A percentile compares a stretch with the other conserved stretches of the same genome.
Evolutionary conservation across 2,888 invertebrate species (phyloP).

Genomic region (Aleiodes leptofemur): DNA sequence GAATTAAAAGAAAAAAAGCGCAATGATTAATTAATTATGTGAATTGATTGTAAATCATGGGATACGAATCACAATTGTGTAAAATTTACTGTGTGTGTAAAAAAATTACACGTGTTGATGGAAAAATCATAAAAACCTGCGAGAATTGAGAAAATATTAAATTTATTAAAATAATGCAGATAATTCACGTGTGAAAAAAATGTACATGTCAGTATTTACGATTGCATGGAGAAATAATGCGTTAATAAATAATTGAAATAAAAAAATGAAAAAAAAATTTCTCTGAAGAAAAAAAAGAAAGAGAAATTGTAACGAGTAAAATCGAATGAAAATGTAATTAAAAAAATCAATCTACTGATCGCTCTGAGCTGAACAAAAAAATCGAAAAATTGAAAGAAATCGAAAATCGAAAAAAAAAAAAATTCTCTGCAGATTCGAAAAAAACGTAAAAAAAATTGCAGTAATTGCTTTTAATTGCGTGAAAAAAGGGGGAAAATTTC

Average conservation of each 20-base stretch:
- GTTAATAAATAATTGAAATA: constrained; percentile 45
- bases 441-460: background rate
- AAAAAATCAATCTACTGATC: constrained; percentile 29
- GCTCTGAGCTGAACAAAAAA: constrained; percentile 8
- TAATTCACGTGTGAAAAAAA: constrained; percentile 50
- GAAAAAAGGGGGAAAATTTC: constrained; percentile 44
- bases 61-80: constrained; percentile 33
- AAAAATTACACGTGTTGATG: background rate
- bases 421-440: background rate
- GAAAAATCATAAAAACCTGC: constrained; percentile 18
- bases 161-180: constrained; percentile 38
- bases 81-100: constrained; percentile 16
- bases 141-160: constrained; percentile 64
- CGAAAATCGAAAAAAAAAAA: background rate
- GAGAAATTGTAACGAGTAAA: constrained; percentile 32
- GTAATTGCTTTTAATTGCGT: constrained; percentile 44
- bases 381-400: background rate
- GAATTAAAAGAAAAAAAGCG: background rate
- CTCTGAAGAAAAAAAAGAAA: background rate
- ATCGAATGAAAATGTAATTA: constrained; percentile 8
- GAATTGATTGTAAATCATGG: constrained; percentile 27
- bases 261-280: constrained; percentile 42
- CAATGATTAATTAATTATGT: constrained; percentile 7
- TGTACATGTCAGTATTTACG: constrained; percentile 70
- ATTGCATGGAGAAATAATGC: constrained; percentile 45